Conservation (phyloP, 2,888 invertebrate genomes). For the Resseliella maxima region DNA sequence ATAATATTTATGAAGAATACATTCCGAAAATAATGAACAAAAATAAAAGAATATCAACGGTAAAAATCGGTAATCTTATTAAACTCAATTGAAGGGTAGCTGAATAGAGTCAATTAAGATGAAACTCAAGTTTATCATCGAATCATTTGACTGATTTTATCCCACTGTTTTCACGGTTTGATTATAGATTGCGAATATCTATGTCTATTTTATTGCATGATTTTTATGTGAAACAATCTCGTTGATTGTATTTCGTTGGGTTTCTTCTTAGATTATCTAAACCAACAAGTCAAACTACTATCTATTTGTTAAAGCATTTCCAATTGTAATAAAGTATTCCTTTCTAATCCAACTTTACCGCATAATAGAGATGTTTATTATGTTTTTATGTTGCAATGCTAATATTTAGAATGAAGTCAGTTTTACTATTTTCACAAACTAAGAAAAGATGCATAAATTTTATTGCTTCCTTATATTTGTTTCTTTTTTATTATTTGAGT, state of each 20-base stretch:
- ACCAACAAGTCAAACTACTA: background rate
- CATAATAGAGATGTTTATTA: background rate
- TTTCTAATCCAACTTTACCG: background rate
- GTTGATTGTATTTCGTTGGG: background rate
- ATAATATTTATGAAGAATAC: too few species aligned
- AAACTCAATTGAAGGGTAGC: background rate
- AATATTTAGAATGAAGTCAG: too few species aligned
- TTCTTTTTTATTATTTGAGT: too few species aligned
- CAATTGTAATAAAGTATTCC: too few species aligned
- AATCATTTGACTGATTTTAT: background rate
- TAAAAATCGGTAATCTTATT: background rate
- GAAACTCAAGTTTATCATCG: slow-evolving; percentile 1
- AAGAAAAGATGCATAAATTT: too few species aligned
- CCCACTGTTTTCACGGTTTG: background rate
- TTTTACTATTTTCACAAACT: too few species aligned
- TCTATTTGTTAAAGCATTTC: background rate
- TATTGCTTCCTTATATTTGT: too few species aligned
- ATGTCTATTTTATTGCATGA: background rate
- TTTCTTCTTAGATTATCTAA: background rate
- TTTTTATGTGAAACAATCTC: too few species aligned
- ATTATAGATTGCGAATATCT: background rate
- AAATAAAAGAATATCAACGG: too few species aligned
- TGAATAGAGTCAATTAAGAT: background rate
- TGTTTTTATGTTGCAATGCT: too few species aligned
- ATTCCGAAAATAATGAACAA: too few species aligned